Evolutionary conservation across 2,888 invertebrate genomes (phyloP), one percentile per base, ranked within the genome.

Genomic region (Synanthedon formicaeformis): DNA sequence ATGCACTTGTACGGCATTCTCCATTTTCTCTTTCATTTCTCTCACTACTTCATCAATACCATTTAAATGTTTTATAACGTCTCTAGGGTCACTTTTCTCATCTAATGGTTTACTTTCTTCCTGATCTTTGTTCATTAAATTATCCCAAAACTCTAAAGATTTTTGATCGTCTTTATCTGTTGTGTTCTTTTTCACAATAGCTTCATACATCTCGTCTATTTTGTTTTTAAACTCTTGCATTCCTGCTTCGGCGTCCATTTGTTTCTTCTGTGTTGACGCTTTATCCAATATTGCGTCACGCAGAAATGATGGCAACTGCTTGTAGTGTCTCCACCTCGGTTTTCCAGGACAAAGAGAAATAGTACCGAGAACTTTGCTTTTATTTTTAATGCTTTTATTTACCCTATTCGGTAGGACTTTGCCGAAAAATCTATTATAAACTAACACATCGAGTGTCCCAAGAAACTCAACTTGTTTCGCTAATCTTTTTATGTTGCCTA

Each of bases 391-490:
- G 12, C 69, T 73, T 1, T 64, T 65, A 45, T 77, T 81, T 0
- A 82, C 53, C 51, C 57, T 66, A 40, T 58, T 75, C 1, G 88
- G 88, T 5, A 88, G 60, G 23, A 83, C 67, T 27, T 69, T 72
- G 12, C 63, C 76, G 53, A 85, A 81, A 14, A 81, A 65, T 57
- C 69, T 78, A 56, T 88, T 88, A 57, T 88, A 88, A 0, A 89
- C 83, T 27, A 89, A 65, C n/a, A 81, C 81, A 51, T 89, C 89
- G 53, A 89, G 62, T 8, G 87, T 84, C 27, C 83, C 78, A 41
- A 90, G 68, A 57, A 89, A 89, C 54, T 88, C 88, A 0, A 89
- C 89, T 67, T 90, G 90, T 57, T 90, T 90, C 0, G 80, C 86
- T 13, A 90, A 61, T 56, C 89, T 74, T 55, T 85, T 78, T 14